Evolutionary conservation across 64 coral and sea anemone genomes (phyloP).

Genomic region (Montipora capricornis): DNA sequence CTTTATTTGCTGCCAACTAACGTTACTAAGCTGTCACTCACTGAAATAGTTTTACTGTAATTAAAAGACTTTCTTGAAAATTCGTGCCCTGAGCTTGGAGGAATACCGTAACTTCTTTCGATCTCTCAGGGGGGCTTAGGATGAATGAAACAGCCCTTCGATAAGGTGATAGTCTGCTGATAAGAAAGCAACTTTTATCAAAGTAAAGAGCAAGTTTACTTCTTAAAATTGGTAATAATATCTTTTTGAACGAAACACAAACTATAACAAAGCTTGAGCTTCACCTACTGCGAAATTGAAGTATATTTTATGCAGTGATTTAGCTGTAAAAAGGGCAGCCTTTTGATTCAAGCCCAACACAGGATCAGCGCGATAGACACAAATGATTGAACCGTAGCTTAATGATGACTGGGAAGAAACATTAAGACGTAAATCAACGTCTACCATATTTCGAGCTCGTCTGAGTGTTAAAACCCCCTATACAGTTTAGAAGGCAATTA

Average conservation of each 20-base stretch:
- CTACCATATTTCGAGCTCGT: conserved; percentile 4
- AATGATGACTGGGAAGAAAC: background rate
- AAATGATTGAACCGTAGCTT: background rate
- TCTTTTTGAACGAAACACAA: background rate
- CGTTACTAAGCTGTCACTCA: too few relatives aligned
- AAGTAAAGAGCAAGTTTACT: too few relatives aligned
- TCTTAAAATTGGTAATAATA: background rate
- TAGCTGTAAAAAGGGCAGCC: background rate
- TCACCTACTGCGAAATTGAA: background rate
- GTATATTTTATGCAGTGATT: background rate
- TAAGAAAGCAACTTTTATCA: background rate
- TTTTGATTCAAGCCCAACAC: background rate
- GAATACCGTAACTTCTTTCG: too few relatives aligned
- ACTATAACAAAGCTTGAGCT: background rate
- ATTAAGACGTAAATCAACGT: background rate
- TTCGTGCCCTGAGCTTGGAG: too few relatives aligned
- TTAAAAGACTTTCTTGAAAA: too few relatives aligned
- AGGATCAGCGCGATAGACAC: background rate
- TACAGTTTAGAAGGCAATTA: conserved; percentile 20
- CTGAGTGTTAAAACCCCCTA: background rate
- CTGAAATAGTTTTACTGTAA: too few relatives aligned
- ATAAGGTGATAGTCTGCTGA: background rate
- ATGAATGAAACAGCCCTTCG: background rate
- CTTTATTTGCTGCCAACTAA: too few relatives aligned
- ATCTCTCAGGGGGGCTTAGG: too few relatives aligned